Conservation (phyloP, 2,888 invertebrate genomes). For the Stratiomys singularior region DNA sequence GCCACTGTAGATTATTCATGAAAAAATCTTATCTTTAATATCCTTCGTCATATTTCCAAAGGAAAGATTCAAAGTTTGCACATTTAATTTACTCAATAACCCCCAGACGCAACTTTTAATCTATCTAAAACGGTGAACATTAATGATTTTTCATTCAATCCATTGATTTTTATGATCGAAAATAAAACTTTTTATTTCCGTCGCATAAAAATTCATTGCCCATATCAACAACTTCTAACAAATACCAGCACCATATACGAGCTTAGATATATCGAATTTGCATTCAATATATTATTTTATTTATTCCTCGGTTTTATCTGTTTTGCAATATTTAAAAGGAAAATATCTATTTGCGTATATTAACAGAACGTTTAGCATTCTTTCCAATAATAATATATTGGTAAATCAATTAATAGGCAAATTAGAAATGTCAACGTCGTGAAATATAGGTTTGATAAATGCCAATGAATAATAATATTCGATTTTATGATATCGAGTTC, state of each 20-base stretch:
- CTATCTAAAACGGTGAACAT: constrained; percentile 13
- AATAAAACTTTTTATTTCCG: constrained; percentile 15
- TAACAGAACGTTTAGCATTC: neutral
- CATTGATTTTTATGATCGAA: constrained; percentile 34
- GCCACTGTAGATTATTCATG: too few species aligned
- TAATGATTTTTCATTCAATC: constrained; percentile 24
- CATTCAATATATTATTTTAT: constrained; percentile 1
- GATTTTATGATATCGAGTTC: neutral
- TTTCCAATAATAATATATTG: neutral
- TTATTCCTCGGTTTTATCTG: neutral
- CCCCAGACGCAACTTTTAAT: neutral
- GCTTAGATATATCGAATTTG: neutral
- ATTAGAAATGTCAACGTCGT: neutral
- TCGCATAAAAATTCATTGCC: constrained; percentile 23
- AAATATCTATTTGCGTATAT: neutral
- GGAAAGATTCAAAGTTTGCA: too few species aligned
- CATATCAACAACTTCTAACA: constrained; percentile 1
- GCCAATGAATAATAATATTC: neutral
- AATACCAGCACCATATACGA: neutral
- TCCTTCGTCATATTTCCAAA: too few species aligned
- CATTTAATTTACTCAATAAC: neutral
- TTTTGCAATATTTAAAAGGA: too few species aligned
- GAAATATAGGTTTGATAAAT: neutral
- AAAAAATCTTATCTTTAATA: too few species aligned
- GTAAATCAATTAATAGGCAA: constrained; percentile 13